These are phyloP conservation scores for Cepaea nemoralis DNA, from an alignment of 1,140 invertebrate species.

Conservation along the genomic window DNA sequence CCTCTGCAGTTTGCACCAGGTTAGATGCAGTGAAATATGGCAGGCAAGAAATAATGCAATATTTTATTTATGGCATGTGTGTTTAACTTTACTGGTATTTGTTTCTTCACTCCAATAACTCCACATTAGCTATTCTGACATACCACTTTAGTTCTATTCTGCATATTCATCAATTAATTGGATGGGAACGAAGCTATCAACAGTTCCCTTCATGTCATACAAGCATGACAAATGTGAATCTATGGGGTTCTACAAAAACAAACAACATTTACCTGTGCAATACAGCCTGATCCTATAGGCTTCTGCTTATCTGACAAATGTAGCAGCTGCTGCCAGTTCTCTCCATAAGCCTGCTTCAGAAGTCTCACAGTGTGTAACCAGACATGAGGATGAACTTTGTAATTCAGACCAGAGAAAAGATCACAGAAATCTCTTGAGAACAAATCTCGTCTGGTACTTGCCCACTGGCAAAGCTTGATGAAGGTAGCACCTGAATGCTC, in stretches of 20 bases:
- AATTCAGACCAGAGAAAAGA: constrained; percentile 71
- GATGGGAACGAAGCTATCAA: too few relatives aligned
- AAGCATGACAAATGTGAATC: too few relatives aligned
- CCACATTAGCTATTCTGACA: too few relatives aligned
- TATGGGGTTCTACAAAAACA: background rate
- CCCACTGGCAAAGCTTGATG: constrained; percentile 76
- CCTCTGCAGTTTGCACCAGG: too few relatives aligned
- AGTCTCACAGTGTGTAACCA: constrained; percentile 54
- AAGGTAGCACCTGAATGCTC: constrained; percentile 74
- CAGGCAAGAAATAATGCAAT: too few relatives aligned
- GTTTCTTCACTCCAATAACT: too few relatives aligned
- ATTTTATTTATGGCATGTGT: too few relatives aligned
- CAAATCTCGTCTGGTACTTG: constrained; percentile 73
- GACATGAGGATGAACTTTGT: constrained; percentile 66
- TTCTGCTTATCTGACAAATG: constrained; percentile 62
- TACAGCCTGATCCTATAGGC: constrained; percentile 75
- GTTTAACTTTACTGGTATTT: too few relatives aligned
- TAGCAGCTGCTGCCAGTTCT: constrained; percentile 50
- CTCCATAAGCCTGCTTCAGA: constrained; percentile 48
- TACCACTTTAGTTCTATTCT: too few relatives aligned
- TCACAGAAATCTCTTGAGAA: constrained; percentile 73
- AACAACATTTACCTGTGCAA: constrained; percentile 73
- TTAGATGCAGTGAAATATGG: too few relatives aligned
- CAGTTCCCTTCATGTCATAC: too few relatives aligned
- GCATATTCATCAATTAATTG: too few relatives aligned